A percentile compares a stretch with the other conserved stretches of the same genome.
These are phyloP conservation scores for Calosoma granatense DNA, from an alignment of 1,140 invertebrate species.

Conservation along the genomic window DNA sequence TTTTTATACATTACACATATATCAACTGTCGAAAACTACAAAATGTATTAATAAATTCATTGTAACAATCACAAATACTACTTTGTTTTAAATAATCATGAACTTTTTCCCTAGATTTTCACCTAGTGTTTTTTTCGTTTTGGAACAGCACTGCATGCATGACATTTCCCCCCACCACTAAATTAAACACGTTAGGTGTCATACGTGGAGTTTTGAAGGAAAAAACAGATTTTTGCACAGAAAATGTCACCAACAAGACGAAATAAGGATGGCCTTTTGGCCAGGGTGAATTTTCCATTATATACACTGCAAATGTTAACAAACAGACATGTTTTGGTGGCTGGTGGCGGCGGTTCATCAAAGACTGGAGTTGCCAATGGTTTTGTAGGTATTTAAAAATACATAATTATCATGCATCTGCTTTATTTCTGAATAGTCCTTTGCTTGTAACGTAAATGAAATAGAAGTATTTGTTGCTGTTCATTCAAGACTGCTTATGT, in stretches of 20 bases:
- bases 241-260: slow-evolving; percentile 29
- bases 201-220: slow-evolving; percentile 2
- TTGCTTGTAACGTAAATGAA: slow-evolving; percentile 2
- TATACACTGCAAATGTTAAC: slow-evolving; percentile 85
- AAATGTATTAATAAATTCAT: no score
- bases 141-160: background rate
- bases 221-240: background rate
- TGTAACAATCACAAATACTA: no score
- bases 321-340: slow-evolving; percentile 85
- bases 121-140: background rate
- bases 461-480: background rate
- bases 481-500: background rate
- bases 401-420: background rate
- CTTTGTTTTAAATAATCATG: no score
- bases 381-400: slow-evolving; percentile 58
- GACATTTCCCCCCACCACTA: background rate
- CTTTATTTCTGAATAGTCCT: background rate
- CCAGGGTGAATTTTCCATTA: slow-evolving; percentile 83
- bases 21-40: no score
- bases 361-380: slow-evolving; percentile 94
- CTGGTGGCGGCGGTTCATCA: slow-evolving; percentile 87
- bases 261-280: slow-evolving; percentile 57
- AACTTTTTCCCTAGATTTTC: background rate
- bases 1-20: no score
- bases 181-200: background rate